Base-by-base conservation (phyloP, 1,140 invertebrate species). In the Drosophila suzukii region DNA sequence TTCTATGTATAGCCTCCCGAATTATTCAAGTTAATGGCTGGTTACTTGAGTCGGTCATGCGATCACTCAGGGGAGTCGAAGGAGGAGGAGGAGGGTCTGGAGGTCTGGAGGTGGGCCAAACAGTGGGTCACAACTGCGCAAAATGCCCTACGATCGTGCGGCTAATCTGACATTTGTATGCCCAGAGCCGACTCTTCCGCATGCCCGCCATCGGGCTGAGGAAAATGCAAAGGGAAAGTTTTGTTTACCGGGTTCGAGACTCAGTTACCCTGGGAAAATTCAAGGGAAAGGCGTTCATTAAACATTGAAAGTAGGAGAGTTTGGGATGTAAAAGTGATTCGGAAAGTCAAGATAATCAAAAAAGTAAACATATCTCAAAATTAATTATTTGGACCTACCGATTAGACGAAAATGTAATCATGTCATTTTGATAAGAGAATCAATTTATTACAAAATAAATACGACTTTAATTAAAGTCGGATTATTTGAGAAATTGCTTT, bases 101-200 rank as follows among this genome's bases (percentile, higher is more conserved):
- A 20, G 30, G 20, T 49, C 36, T 39, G 63, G 34, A 58, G 60
- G 20, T 55, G 58, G 32, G 20, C 55, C 51, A 54, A 53, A 68
- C 61, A 67, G 61, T 76, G 61, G 73, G 74, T 75, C 54, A 68
- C 58, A 86, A 85, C 83, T 86, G 83, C 83, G 82, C 62, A 82
- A 68, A 88, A 72, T 70, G 63, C 49, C 62, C 47, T 44, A 24
- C 32, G 15, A 53, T 34, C 41, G 55, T 46, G 53, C 5, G 39
- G 49, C 47, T 88, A 88, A 88, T 89, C 84, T 82, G 39, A 41
- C 49, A 78, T 66, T 81, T 67, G 39, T 84, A 88, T 89, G 84
- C 84, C 75, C 51, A 71, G 59, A 65, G 62, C 32, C 61, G 46
- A 30, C 54, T 81, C 84, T 88, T 84, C 84, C 84, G 84, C 68